Evolutionary conservation across 2,797 vertebrate species (phyloP), one percentile per base, ranked within the genome.

Genomic region (Coendou prehensilis): DNA sequence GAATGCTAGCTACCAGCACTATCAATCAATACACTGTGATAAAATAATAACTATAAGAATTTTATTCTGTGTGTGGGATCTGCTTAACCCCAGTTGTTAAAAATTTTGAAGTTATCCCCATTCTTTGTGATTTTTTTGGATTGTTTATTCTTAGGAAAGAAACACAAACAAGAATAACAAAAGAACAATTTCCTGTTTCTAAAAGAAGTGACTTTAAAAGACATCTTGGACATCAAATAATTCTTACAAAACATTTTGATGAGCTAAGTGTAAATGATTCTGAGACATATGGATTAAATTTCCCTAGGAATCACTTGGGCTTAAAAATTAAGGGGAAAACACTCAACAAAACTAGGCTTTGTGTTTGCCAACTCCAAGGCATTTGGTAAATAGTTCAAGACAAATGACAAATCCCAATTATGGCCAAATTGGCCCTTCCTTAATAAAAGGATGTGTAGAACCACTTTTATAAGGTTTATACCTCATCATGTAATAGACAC

Each of bases 211-310:
- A 37, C 83, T 96, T 92, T 97, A 61, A 94, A 94, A 96, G 96
- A 94, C 94, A 95, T 96, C 71, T 92, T 93, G 86, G 56, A 96
- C 96, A 97, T 97, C 96, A 98, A 97, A 94, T 88, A 87, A 47
- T 47, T 95, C 59, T 98, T 97, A 92, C 95, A 97, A 98, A 98
- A 96, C 93, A 97, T 97, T 94, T 93, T 97, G 97, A 97, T 96
- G 97, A 97, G 87, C 94, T 97, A 95, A 97, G 93, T 94, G 76
- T 94, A 98, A 97, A 97, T 2, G 52, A 94, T 86, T 95, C 56
- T 92, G 86, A 84, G 97, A 92, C 96, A 97, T 94, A 94, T 95
- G 96, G 95, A 98, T 96, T 91, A 97, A 93, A 98, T 98, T 97
- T 97, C 64, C 85, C 37, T 91, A 87, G 59, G 76, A 97, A 93